Evolutionary conservation across 2,888 invertebrate genomes (phyloP), one percentile per base, ranked within the genome.

Genomic region (Eurytoma californica): DNA sequence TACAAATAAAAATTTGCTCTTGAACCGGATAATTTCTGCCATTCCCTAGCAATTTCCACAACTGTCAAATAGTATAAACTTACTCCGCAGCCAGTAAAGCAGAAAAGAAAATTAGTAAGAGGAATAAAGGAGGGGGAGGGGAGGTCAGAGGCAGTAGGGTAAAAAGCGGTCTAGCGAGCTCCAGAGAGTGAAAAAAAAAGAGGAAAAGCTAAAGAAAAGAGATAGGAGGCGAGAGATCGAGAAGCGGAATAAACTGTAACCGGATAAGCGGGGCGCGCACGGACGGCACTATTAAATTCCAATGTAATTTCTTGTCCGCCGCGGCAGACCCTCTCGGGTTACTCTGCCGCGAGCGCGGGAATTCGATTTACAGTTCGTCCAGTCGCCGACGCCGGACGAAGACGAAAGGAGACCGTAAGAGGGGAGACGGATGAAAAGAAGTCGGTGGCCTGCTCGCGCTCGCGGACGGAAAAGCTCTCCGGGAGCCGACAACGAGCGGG

Each of bases 351-450:
- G 49, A 66, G 47, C 67, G 18, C 20, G 53, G 73, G 57, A 79
- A 80, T 82, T 82, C 72, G 76, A 76, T 80, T 76, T 80, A 72
- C 67, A 72, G 75, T 57, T 66, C 58, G 28, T 20, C 51, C 51
- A 39, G n/a, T 66, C 66, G 13, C 39, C 39, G n/a, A 57, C 66
- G 13, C 39, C 39, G 12, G 3, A 2, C 57, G n/a, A 47, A 24
- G 24, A 30, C 2, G 49, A 24, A 30, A 30, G 57, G 14, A n/a
- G 14, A n/a, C 39, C 39, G 39, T 39, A 7, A 39, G 39, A n/a
- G 5, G 47, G 28, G 58, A 58, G 51, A 53, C 24, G 14, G 39
- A 72, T 58, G 63, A 63, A 30, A 24, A 53, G 60, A 72, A n/a
- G 24, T 55, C 39, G 12, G 49, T 4, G 18, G 58, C 12, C 53